These are phyloP conservation scores for Trinorchestia longiramus DNA, from an alignment of 1,140 invertebrate genomes.

Conservation along the genomic window DNA sequence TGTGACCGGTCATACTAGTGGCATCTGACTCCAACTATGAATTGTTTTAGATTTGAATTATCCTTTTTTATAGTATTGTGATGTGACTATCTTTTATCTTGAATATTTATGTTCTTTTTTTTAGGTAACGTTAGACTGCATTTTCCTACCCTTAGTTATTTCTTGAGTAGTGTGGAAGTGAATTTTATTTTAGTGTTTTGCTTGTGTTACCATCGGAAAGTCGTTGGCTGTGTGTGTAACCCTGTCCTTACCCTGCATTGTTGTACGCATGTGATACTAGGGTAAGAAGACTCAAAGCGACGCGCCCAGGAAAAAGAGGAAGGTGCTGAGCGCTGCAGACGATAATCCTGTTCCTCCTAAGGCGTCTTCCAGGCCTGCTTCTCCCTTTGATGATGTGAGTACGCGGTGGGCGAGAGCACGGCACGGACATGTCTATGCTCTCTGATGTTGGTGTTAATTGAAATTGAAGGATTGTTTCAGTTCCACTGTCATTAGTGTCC, in stretches of 20 bases:
- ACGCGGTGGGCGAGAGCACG: neutral
- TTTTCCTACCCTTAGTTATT: neutral
- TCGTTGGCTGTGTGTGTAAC: too few species aligned
- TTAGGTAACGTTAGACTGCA: neutral
- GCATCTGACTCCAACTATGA: too few species aligned
- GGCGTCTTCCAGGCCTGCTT: neutral
- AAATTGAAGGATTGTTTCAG: neutral
- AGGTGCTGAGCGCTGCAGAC: neutral
- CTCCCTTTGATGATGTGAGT: constrained; percentile 26
- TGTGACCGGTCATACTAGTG: too few species aligned
- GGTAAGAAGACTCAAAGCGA: constrained; percentile 6
- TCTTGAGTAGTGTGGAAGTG: neutral
- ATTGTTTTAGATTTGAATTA: neutral
- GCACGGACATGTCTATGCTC: neutral
- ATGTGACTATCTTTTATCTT: neutral
- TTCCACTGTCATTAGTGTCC: neutral
- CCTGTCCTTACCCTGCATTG: neutral
- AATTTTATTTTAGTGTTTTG: neutral
- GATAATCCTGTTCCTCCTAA: neutral
- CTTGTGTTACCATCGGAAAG: neutral
- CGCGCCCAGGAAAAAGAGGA: constrained; percentile 37
- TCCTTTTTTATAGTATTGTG: neutral
- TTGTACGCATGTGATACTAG: constrained; percentile 4
- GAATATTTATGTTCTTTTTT: neutral
- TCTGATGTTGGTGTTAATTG: neutral